Base-by-base conservation (phyloP, 2,888 invertebrate genomes). In the Drosophila mimetica region DNA sequence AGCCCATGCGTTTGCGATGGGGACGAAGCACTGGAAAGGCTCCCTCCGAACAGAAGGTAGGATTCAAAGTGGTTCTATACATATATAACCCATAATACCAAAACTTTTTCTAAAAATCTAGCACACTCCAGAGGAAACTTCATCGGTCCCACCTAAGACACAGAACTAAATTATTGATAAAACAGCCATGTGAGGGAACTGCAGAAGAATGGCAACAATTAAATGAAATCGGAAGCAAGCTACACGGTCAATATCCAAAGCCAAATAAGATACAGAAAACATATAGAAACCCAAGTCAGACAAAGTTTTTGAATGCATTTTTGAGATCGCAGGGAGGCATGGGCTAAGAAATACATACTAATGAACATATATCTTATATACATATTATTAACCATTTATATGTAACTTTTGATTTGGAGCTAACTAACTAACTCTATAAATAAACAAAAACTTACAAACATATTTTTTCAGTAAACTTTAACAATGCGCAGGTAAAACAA, bases 1-100 rank as follows among this genome's bases (percentile, higher is more conserved):
- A 91, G 41, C 91, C 91, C 18, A 82, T 91, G 75, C 89, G 91
- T 53, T 78, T 91, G 66, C 86, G 91, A 72, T 91, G 91, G 89
- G 91, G 91, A 22, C 91, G 91, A 51, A 91, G 91, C 79, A 86
- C 90, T 64, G 90, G 87, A 30, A 88, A 76, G 5, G 76, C 76
- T 7, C 77, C 83, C 9, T 36, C 67, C 36, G 83, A 83, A 2
- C 69, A 65, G 18, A 87, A 86, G 76, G 86, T 86, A 8, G 11
- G 42, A 2, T 8, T 13, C 2, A 11, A 8, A 11, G 4, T 4
- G 2, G 13, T 14, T 16, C 14, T 1, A n/a, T 6, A 5, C 18
- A 7, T 3, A 1, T 6, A 18, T 5, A 9, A 1, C 9, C 14
- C 4, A 11, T 13, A 1, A 18, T 9, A 11, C 5, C 2, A 14